Base-by-base conservation (phyloP, 2,113 vertebrate genomes). In the Xiphophorus couchianus region DNA sequence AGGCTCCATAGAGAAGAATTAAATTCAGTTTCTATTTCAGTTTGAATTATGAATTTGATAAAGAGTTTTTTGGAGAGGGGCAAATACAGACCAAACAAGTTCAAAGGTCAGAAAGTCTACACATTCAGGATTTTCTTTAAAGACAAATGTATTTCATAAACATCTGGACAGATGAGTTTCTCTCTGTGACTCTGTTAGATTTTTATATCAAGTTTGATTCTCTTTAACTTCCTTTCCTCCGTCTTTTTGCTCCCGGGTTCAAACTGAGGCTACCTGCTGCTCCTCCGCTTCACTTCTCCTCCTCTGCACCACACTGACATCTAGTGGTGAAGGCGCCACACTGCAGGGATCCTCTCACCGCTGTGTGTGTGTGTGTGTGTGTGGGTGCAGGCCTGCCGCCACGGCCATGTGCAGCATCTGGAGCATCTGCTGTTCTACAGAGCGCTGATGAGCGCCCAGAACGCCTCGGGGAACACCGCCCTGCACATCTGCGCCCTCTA, bases 401-500 rank as follows among this genome's bases (percentile, higher is more conserved):
- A 97, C 0, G 97, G 93, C 0, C 94, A 95, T 0, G 94, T 95
- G 66, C 95, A 97, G 22, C 96, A 96, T 76, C 93, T 96, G 77
- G 96, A 97, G 86, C 95, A 96, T 88, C 94, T 96, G 27, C 79
- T 97, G 66, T 96, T 97, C 90, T 98, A 97, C 0, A 96, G 95
- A 1, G 96, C 95, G 0, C 95, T 96, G 86, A 97, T 94, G 95
- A 91, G 94, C 0, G 96, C 95, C 0, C 95, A 96, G 92, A 96
- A 97, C 0, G 95, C 95, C 44, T 96, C 96, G 0, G 96, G 96
- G 62, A 97, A 96, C 90, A 91, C 95, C 0, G 96, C 96, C 0
- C 91, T 97, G 29, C 96, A 97, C 92, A 95, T 96, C 93, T 96
- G 96, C 44, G 97, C 96, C 54, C 95, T 97, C 15, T 96, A 96